These are phyloP conservation scores for Notiomystis cincta DNA, from an alignment of 2,113 vertebrate species.

Conservation along the genomic window DNA sequence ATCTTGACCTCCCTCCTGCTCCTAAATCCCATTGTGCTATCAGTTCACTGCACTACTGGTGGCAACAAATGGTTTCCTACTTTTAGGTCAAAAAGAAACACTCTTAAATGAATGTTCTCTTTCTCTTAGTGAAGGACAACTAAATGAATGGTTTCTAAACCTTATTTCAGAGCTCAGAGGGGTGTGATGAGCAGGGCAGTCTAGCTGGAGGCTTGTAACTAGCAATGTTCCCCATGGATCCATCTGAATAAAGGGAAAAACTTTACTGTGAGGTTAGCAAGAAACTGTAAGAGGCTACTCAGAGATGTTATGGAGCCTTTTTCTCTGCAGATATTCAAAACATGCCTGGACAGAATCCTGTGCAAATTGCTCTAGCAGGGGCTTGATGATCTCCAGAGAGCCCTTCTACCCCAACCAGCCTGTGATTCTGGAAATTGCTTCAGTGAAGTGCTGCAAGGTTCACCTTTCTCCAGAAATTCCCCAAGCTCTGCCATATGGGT, in stretches of 20 bases:
- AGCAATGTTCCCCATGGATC: neutral
- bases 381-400: neutral
- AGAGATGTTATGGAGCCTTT: neutral
- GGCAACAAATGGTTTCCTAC: neutral
- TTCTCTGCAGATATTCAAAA: neutral
- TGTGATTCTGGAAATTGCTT: no score
- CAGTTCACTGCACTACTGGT: neutral
- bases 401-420: neutral
- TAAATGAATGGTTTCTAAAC: neutral
- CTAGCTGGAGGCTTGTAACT: neutral
- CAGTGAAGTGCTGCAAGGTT: neutral
- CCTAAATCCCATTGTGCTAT: neutral
- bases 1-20: neutral
- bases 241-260: neutral
- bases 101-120: neutral
- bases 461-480: neutral
- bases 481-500: neutral
- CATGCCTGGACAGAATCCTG: no score
- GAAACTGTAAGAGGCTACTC: neutral
- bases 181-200: neutral
- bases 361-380: neutral
- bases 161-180: neutral
- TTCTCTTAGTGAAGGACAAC: neutral
- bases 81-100: neutral
- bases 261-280: neutral